Evolutionary conservation across 1,140 invertebrate species (phyloP), one percentile per base, ranked within the genome.

Genomic region (Cardiocondyla obscurior): DNA sequence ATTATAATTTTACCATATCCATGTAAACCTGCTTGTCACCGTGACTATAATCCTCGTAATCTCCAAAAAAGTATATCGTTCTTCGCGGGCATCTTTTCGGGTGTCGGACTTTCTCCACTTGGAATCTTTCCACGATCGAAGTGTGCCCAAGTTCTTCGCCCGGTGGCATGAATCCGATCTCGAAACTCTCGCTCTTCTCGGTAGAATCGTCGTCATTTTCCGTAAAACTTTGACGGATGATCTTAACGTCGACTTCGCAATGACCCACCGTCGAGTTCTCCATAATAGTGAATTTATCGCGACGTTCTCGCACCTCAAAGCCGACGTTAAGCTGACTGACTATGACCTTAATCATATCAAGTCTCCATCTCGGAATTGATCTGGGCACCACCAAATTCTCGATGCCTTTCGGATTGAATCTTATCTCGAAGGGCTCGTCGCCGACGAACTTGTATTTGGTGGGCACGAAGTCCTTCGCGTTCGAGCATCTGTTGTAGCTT

Each of bases 331-430:
- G 16, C 19, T 91, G 88, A 16, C 81, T 83, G 0, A 84, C 72
- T 30, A 92, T 82, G 0, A 42, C 60, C 16, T 89, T 92, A 4
- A 91, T 86, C 74, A 89, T 83, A 42, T 92, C 89, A 8, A 89
- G 72, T 16, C 83, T 73, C 64, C 81, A 76, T 12, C 77, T 84
- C 1, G 89, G 60, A 19, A 90, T 87, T 2, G 73, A 46, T 22
- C 82, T 88, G 5, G 51, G n/a, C 10, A 90, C 81, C 8, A 90
- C 77, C 6, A 91, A 55, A 36, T 88, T 89, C 22, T 89, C 84
- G 28, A 90, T 86, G 1, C 83, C 89, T 0, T 30, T 62, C 3
- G 85, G 10, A 42, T 90, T 85, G 60, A 89, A 87, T 42, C 88
- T 83, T 25, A 91, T 79, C 51, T 89, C 85, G 57, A 92, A 92